Percentiles rank a stretch among this genome's conserved stretches.
phyloP scores from a whole-genome alignment of 2,113 vertebrate species.

The Tiliqua scincoides region DNA sequence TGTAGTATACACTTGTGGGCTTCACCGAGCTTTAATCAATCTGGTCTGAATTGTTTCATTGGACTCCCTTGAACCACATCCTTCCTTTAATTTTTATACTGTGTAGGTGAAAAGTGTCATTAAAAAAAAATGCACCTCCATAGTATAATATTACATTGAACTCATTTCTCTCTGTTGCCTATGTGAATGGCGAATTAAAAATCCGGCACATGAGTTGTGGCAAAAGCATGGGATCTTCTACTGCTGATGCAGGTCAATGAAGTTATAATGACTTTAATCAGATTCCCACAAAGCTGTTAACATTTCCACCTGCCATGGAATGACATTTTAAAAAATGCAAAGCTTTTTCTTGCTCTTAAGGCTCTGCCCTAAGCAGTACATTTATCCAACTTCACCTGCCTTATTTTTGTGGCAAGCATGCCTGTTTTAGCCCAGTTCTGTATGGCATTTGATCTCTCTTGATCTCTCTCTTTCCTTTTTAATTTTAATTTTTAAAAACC shows the following conservation, averaged over 20 bases:
- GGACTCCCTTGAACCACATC: constrained; percentile 11
- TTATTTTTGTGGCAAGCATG: not conserved
- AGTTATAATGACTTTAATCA: constrained; percentile 58
- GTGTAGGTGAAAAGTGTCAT: not conserved
- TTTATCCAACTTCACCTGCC: not conserved
- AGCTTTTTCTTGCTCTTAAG: constrained; percentile 8
- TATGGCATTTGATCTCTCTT: not conserved
- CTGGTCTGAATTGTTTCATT: not conserved
- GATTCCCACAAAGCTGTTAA: constrained; percentile 34
- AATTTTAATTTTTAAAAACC: not conserved
- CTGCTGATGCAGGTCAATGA: constrained; percentile 42
- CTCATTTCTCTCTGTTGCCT: constrained; percentile 38
- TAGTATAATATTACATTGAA: not conserved
- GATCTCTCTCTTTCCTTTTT: not conserved
- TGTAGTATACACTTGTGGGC: not conserved
- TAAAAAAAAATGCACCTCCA: constrained; percentile 18
- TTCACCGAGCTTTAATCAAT: not conserved
- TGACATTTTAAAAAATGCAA: constrained; percentile 29
- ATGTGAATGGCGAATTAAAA: constrained; percentile 44
- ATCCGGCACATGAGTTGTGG: constrained; percentile 49
- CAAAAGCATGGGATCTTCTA: constrained; percentile 25
- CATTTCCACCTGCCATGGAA: constrained; percentile 20
- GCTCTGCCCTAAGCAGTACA: not conserved
- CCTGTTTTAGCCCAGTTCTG: not conserved
- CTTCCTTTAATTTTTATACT: not conserved